Percentiles rank a stretch among this genome's conserved stretches.
phyloP scores from a whole-genome alignment of 2,888 invertebrate genomes.

The Cremastinae sp. region DNA sequence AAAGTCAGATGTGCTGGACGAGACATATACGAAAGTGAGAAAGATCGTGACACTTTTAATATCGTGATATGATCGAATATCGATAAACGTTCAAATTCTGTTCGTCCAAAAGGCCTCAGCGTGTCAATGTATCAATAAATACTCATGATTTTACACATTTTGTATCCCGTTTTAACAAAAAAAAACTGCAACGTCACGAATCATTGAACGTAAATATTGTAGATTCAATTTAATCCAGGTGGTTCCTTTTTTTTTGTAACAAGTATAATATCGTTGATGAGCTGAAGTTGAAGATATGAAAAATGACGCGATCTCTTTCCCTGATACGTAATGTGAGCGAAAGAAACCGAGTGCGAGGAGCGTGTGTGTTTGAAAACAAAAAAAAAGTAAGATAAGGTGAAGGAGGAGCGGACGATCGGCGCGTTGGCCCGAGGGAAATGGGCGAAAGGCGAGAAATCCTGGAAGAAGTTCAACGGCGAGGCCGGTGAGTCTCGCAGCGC shows the following conservation, averaged over 20 bases:
- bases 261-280: no score
- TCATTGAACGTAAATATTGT: no score
- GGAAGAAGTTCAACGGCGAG: constrained; percentile 58
- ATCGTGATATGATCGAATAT: no score
- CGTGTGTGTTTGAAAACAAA: constrained; percentile 41
- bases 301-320: constrained; percentile 21
- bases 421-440: constrained; percentile 49
- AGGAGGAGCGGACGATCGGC: constrained; percentile 49
- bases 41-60: no score
- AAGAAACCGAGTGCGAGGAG: constrained; percentile 32
- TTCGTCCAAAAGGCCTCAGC: no score
- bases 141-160: no score
- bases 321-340: constrained; percentile 6
- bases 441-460: constrained; percentile 59
- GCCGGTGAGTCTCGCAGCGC: constrained; percentile 11
- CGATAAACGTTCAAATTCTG: no score
- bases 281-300: neutral
- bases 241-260: no score
- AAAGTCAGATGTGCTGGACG: constrained; percentile 11
- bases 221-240: no score
- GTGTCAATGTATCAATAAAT: no score
- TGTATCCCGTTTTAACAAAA: no score
- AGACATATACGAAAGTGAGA: neutral
- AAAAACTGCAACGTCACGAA: no score
- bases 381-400: constrained; percentile 39